Conservation (phyloP, 2,888 invertebrate genomes). For the Ophonus ardosiacus region DNA sequence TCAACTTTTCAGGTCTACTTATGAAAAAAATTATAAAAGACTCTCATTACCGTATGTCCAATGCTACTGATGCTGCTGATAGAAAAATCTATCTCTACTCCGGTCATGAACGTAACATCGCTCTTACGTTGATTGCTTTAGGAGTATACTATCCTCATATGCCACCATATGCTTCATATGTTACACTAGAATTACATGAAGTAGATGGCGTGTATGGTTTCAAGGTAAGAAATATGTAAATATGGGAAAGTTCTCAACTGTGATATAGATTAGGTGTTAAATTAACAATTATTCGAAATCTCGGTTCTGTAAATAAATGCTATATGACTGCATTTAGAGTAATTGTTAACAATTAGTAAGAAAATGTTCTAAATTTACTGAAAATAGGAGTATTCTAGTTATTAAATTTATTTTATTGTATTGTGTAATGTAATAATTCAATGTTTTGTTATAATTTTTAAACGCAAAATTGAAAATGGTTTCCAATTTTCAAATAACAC, state of each 20-base stretch:
- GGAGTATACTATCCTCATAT: conserved; percentile 79
- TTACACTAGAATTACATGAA: conserved; percentile 65
- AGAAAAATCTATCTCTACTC: conserved; percentile 80
- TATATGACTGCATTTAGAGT: no score
- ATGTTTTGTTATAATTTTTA: no score
- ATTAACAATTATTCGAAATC: no score
- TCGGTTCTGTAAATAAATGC: no score
- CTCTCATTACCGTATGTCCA: conserved; percentile 68
- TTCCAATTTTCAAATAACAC: no score
- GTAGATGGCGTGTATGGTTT: conserved; percentile 72
- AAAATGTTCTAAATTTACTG: no score
- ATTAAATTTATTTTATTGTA: no score
- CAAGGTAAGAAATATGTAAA: conserved; percentile 29
- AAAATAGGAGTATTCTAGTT: no score
- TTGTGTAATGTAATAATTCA: no score
- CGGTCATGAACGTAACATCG: conserved; percentile 83
- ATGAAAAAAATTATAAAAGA: conserved; percentile 57
- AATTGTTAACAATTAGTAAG: no score
- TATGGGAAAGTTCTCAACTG: not conserved
- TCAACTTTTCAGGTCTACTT: conserved; percentile 14
- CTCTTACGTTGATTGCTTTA: conserved; percentile 79
- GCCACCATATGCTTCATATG: conserved; percentile 65
- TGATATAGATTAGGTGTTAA: no score
- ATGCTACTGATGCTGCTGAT: conserved; percentile 72
- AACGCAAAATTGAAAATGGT: no score